Evolutionary conservation across 2,888 invertebrate species (phyloP).

Genomic region (Thyatira batis): DNA sequence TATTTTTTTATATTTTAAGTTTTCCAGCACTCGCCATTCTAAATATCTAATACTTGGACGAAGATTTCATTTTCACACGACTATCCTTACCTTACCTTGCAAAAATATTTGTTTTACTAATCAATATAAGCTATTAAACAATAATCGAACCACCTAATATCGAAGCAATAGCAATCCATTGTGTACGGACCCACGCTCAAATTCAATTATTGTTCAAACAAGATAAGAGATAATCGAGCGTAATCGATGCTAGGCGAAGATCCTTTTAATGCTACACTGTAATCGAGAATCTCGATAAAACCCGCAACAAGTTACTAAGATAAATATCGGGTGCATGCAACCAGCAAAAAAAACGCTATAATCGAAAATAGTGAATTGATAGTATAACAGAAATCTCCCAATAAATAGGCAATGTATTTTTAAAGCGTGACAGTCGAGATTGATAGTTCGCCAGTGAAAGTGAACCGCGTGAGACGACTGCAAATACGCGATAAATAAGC

Average conservation of each 20-base stretch:
- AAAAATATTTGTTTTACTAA: background rate
- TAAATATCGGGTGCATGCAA: slow-evolving; percentile 10
- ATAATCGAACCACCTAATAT: background rate
- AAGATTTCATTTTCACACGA: background rate
- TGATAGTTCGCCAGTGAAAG: slow-evolving; percentile 66
- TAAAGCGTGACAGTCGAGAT: slow-evolving; percentile 57
- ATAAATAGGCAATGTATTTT: slow-evolving; percentile 45
- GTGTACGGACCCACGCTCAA: slow-evolving; percentile 30
- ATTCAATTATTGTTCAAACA: slow-evolving; percentile 44
- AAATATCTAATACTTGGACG: no score
- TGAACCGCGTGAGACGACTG: slow-evolving; percentile 57
- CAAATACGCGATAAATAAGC: slow-evolving; percentile 29
- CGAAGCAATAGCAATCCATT: slow-evolving; percentile 12
- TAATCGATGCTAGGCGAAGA: slow-evolving; percentile 37
- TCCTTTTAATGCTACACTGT: slow-evolving; percentile 34
- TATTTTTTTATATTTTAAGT: no score
- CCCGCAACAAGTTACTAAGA: slow-evolving; percentile 8
- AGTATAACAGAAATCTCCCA: background rate
- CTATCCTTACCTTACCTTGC: background rate
- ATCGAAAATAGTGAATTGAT: background rate
- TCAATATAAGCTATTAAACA: background rate
- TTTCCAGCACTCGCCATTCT: no score
- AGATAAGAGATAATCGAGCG: slow-evolving; percentile 39
- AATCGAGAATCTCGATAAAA: slow-evolving; percentile 19
- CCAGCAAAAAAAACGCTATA: background rate